Evolutionary conservation across 2,888 invertebrate species (phyloP).

Genomic region (Myathropa florea): DNA sequence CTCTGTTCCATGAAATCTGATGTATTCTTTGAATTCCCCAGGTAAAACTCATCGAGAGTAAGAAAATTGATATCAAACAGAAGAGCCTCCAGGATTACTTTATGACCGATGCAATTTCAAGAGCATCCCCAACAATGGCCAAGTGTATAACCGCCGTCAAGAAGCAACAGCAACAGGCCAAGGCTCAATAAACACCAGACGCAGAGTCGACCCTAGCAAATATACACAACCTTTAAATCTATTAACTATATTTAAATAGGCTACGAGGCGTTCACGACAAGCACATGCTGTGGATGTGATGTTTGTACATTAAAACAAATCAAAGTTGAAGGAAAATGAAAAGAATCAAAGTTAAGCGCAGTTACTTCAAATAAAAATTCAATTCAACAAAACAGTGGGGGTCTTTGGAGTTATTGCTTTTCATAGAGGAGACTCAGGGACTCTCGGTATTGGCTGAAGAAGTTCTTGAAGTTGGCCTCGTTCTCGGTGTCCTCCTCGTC

Average conservation of each 20-base stretch:
- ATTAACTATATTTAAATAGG: conserved; percentile 48
- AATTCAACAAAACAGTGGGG: conserved; percentile 43
- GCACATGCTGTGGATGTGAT: conserved; percentile 51
- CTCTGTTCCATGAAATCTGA: background rate
- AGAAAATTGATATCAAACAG: conserved; percentile 86
- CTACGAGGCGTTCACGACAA: conserved; percentile 30
- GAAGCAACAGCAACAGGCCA: conserved; percentile 81
- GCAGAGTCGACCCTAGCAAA: background rate
- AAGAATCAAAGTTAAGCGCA: conserved; percentile 6
- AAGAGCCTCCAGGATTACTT: conserved; percentile 91
- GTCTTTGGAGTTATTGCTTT: conserved; percentile 66
- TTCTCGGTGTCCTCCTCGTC: conserved; percentile 72
- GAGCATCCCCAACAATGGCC: conserved; percentile 99
- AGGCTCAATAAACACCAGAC: conserved; percentile 29
- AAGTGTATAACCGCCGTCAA: conserved; percentile 96
- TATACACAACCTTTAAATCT: conserved; percentile 34
- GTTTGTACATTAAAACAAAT: conserved; percentile 50
- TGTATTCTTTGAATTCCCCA: conserved; percentile 56
- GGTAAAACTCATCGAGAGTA: conserved; percentile 82
- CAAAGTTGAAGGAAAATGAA: conserved; percentile 21
- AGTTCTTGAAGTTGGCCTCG: conserved; percentile 74
- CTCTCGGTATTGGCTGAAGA: conserved; percentile 74
- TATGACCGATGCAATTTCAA: conserved; percentile 98
- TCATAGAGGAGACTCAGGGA: conserved; percentile 74
- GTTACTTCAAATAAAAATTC: conserved; percentile 46